These are phyloP conservation scores for Paramuricea clavata DNA, from an alignment of 92 coral and sea anemone genomes.

Conservation along the genomic window DNA sequence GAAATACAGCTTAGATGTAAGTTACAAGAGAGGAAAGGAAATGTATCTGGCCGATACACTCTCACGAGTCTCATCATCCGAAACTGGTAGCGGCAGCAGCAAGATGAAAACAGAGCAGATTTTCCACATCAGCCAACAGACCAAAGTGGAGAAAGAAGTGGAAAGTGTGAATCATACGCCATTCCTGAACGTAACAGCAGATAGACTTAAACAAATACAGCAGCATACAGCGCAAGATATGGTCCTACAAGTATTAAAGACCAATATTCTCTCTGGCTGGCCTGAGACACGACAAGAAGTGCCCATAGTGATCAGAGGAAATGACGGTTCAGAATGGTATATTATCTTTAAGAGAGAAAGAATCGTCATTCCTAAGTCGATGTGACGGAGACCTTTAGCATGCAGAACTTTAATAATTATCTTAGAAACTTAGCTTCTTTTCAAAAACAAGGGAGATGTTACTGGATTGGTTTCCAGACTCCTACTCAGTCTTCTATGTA, in stretches of 20 bases:
- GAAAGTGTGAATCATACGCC: neutral
- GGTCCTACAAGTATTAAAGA: neutral
- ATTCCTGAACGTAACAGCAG: neutral
- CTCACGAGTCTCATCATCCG: too few species aligned
- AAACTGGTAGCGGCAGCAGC: too few species aligned
- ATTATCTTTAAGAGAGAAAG: neutral
- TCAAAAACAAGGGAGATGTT: neutral
- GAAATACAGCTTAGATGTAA: too few species aligned
- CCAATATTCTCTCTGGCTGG: constrained; percentile 54
- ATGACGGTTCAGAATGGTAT: constrained; percentile 54
- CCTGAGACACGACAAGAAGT: constrained; percentile 59
- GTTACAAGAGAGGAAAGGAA: too few species aligned
- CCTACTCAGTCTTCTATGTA: too few species aligned
- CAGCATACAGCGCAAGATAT: constrained; percentile 12
- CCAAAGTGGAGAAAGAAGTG: neutral
- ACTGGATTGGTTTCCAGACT: too few species aligned
- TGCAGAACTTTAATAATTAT: too few species aligned
- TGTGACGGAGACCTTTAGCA: too few species aligned
- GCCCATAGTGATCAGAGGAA: constrained; percentile 57
- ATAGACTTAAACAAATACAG: neutral
- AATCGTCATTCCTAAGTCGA: constrained; percentile 61
- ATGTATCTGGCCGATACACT: too few species aligned
- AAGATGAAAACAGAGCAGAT: neutral
- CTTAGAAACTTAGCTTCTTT: too few species aligned
- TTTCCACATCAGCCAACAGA: neutral